phyloP scores from a whole-genome alignment of 1,140 invertebrate species.

The Drosophila novamexicana region DNA sequence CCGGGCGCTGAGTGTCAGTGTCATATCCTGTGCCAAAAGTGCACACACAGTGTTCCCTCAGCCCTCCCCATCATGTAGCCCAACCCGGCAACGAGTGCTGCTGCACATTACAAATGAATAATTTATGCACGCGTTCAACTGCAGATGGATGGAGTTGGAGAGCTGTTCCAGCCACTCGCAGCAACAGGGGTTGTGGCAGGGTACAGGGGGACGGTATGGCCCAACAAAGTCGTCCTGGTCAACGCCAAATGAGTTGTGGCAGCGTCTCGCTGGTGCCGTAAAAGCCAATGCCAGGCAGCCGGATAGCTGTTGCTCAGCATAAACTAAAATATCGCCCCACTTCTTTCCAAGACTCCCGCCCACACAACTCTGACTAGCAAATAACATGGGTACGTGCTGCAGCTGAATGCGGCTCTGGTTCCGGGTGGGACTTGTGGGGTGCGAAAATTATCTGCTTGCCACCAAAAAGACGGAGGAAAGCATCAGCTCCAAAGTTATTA shows the following conservation, averaged over 20 bases:
- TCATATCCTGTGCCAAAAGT: slow-evolving; percentile 82
- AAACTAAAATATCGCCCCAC: slow-evolving; percentile 39
- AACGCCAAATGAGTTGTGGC: slow-evolving; percentile 78
- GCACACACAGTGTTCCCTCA: slow-evolving; percentile 52
- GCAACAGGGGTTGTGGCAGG: not conserved
- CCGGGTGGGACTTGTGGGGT: slow-evolving; percentile 33
- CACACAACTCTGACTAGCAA: slow-evolving; percentile 41
- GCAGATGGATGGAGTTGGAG: slow-evolving; percentile 67
- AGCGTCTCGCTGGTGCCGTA: slow-evolving; percentile 71
- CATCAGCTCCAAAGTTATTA: slow-evolving; percentile 75
- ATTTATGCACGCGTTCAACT: slow-evolving; percentile 73
- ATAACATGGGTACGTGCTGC: slow-evolving; percentile 41
- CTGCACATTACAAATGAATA: slow-evolving; percentile 81
- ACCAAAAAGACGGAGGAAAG: slow-evolving; percentile 61
- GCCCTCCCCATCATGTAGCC: not conserved
- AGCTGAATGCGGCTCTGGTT: not conserved
- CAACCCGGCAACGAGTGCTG: slow-evolving; percentile 33
- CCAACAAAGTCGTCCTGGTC: slow-evolving; percentile 56
- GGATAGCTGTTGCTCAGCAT: slow-evolving; percentile 66
- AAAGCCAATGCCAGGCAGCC: slow-evolving; percentile 45
- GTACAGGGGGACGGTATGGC: slow-evolving; percentile 27
- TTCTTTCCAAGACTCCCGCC: too few relatives aligned
- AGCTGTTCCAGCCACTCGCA: slow-evolving; percentile 48
- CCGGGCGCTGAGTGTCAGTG: slow-evolving; percentile 76
- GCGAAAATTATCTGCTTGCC: slow-evolving; percentile 73